phyloP scores from a whole-genome alignment of 2,888 invertebrate genomes.

The Clivina fossor region DNA sequence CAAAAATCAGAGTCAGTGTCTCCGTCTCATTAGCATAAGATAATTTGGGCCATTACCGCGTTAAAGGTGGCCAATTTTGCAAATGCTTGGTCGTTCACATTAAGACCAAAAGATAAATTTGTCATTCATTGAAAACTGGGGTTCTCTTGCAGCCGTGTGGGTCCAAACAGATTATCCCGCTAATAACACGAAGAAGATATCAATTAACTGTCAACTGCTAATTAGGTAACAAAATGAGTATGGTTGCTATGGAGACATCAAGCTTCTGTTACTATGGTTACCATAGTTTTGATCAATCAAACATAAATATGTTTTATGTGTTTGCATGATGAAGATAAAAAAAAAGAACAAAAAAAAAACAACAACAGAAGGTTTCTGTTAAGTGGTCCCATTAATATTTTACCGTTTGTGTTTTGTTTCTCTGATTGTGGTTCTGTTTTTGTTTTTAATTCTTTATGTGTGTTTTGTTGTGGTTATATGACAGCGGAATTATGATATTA shows the following conservation, averaged over 20 bases:
- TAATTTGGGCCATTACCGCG: conserved; percentile 22
- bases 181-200: conserved; percentile 34
- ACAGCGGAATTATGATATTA: background rate
- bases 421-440: too few relatives aligned
- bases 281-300: conserved; percentile 20
- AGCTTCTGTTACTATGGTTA: conserved; percentile 2
- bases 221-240: conserved; percentile 30
- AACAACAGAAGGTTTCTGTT: conserved; percentile 24
- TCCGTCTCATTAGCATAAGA: conserved; percentile 26
- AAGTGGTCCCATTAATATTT: conserved; percentile 33
- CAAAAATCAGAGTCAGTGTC: background rate
- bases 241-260: conserved; percentile 19
- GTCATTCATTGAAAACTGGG: too few relatives aligned
- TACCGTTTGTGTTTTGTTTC: conserved; percentile 12
- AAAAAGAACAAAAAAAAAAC: background rate
- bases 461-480: conserved; percentile 2
- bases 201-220: conserved; percentile 33
- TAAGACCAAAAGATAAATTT: conserved; percentile 27
- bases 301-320: conserved; percentile 13
- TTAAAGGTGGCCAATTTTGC: conserved; percentile 17
- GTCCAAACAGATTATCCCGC: conserved; percentile 29
- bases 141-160: conserved; percentile 21
- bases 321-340: conserved; percentile 4
- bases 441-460: conserved; percentile 10
- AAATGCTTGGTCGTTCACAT: conserved; percentile 9